phyloP scores from a whole-genome alignment of 2,888 invertebrate genomes.

The Callimorpha dominula region DNA sequence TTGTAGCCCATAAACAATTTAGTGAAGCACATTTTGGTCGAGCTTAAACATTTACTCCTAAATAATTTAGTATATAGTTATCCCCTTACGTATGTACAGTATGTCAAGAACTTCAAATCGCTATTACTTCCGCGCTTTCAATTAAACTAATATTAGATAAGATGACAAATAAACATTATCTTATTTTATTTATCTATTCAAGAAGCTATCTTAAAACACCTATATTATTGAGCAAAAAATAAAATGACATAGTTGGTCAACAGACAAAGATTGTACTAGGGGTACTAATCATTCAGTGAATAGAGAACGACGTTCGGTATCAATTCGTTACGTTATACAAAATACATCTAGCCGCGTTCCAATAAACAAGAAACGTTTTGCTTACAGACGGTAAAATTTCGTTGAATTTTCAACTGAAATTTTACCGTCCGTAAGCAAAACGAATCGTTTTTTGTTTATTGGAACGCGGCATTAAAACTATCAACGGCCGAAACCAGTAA shows the following conservation, averaged over 20 bases:
- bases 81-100: neutral
- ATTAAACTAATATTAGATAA: slow-evolving; percentile 30
- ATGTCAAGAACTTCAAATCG: neutral
- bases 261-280: slow-evolving; percentile 35
- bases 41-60: neutral
- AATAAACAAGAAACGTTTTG: no score
- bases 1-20: neutral
- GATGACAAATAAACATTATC: neutral
- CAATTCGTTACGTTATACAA: slow-evolving; percentile 40
- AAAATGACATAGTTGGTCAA: slow-evolving; percentile 32
- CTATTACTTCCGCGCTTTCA: slow-evolving; percentile 27
- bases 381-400: no score
- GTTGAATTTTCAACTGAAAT: no score
- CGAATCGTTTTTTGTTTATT: no score
- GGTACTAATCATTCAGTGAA: slow-evolving; percentile 52
- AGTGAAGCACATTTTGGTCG: no score
- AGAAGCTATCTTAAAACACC: slow-evolving; percentile 31
- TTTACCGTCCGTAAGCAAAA: no score
- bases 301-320: slow-evolving; percentile 56
- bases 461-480: no score
- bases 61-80: neutral
- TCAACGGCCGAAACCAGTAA: slow-evolving; percentile 15
- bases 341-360: no score
- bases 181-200: slow-evolving; percentile 36
- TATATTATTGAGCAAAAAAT: slow-evolving; percentile 56